Evolutionary conservation across 2,888 invertebrate species (phyloP).

Genomic region (Drosophila diplacantha): DNA sequence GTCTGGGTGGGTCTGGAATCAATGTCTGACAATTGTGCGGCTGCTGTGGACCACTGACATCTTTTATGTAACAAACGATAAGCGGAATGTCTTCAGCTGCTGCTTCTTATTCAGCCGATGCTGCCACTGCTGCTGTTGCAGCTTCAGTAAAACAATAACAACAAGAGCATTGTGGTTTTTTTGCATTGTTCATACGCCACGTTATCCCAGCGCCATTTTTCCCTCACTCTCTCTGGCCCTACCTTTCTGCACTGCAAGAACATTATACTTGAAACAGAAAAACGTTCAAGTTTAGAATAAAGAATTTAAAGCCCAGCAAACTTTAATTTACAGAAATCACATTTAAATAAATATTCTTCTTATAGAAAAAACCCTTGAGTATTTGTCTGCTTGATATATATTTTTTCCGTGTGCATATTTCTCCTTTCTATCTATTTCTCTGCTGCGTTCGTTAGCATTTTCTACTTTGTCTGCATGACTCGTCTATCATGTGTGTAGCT

Average conservation of each 20-base stretch:
- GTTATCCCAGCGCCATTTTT: slow-evolving; percentile 52
- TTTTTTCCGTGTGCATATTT: background rate
- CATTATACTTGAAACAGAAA: too few relatives aligned
- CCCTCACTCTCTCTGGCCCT: slow-evolving; percentile 11
- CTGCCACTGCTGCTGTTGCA: slow-evolving; percentile 6
- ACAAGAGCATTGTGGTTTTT: slow-evolving; percentile 58
- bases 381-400: background rate
- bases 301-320: background rate
- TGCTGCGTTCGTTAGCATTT: slow-evolving; percentile 50
- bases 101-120: slow-evolving; percentile 13
- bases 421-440: slow-evolving; percentile 3
- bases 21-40: slow-evolving; percentile 36
- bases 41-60: slow-evolving; percentile 48
- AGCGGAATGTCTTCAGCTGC: slow-evolving; percentile 57
- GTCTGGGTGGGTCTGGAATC: slow-evolving; percentile 26
- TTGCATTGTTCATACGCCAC: slow-evolving; percentile 65
- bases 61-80: slow-evolving; percentile 59
- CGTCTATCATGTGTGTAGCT: slow-evolving; percentile 29
- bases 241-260: slow-evolving; percentile 8
- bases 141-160: slow-evolving; percentile 40
- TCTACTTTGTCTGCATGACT: slow-evolving; percentile 39
- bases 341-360: background rate
- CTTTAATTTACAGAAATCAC: background rate
- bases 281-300: background rate
- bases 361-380: background rate